These are phyloP conservation scores for Trachemys scripta DNA, from an alignment of 2,113 vertebrate genomes.

Conservation along the genomic window DNA sequence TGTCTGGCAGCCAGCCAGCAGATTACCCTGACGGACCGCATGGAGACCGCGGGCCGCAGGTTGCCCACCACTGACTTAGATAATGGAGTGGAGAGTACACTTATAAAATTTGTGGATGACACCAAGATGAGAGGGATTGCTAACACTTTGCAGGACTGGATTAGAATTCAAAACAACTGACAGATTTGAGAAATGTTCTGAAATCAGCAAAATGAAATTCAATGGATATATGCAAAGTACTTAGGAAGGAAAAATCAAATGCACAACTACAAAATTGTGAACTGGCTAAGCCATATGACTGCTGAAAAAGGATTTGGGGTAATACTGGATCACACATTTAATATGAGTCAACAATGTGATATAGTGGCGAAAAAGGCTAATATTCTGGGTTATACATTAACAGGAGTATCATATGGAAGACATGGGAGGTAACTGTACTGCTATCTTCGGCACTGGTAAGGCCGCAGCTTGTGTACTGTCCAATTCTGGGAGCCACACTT, in stretches of 20 bases:
- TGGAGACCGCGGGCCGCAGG: no score
- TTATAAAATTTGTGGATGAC: background rate
- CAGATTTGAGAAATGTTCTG: background rate
- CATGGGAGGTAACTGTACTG: background rate
- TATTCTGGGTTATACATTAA: background rate
- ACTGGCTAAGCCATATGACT: background rate
- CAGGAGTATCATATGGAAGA: background rate
- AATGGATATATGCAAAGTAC: background rate
- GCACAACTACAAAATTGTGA: background rate
- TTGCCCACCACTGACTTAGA: background rate
- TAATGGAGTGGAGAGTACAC: background rate
- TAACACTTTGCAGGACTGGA: background rate
- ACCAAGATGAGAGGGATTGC: background rate
- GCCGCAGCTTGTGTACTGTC: no score
- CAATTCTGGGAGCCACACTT: background rate
- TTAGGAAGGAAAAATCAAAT: background rate
- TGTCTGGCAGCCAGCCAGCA: no score
- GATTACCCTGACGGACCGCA: no score
- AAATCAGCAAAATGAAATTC: background rate
- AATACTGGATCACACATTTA: background rate
- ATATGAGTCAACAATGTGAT: background rate
- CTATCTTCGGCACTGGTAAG: background rate
- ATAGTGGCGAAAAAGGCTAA: no score
- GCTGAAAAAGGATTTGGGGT: background rate
- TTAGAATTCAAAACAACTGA: background rate